Percentiles rank a stretch among this genome's conserved stretches.
phyloP scores from a whole-genome alignment of 2,888 invertebrate genomes.

The Tetheella fluctuosa region DNA sequence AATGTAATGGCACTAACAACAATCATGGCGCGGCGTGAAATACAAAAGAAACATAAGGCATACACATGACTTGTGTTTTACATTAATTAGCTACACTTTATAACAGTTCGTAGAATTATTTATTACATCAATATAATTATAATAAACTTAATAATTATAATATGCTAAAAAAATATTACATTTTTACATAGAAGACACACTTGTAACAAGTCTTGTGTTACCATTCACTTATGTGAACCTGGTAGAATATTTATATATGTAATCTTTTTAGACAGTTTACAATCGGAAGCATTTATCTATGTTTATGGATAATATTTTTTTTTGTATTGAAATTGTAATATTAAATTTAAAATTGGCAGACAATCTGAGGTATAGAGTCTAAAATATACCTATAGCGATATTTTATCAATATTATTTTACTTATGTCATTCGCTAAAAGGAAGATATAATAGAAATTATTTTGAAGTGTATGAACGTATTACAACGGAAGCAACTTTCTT shows the following conservation, averaged over 20 bases:
- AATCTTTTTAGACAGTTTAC: no score
- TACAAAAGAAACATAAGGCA: conserved; percentile 12
- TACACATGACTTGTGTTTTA: conserved; percentile 19
- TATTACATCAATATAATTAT: conserved; percentile 59
- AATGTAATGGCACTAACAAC: conserved; percentile 30
- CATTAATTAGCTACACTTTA: conserved; percentile 35
- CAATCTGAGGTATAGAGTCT: no score
- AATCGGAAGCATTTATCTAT: neutral
- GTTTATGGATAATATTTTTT: no score
- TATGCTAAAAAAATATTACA: conserved; percentile 47
- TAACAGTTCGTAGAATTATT: conserved; percentile 72
- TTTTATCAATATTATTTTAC: no score
- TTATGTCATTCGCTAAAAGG: no score
- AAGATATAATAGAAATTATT: no score
- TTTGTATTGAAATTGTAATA: no score
- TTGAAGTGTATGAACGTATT: no score
- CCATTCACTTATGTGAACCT: neutral
- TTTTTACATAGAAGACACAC: conserved; percentile 42
- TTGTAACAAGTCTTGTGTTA: conserved; percentile 41
- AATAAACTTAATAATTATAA: conserved; percentile 37
- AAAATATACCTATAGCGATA: no score
- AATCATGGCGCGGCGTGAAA: conserved; percentile 19
- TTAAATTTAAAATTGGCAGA: no score
- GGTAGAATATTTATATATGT: neutral
- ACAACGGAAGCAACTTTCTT: neutral